Percentiles rank a stretch among this genome's conserved stretches.
Conservation (phyloP, 1,140 invertebrate species). For the Megathymus violae region DNA sequence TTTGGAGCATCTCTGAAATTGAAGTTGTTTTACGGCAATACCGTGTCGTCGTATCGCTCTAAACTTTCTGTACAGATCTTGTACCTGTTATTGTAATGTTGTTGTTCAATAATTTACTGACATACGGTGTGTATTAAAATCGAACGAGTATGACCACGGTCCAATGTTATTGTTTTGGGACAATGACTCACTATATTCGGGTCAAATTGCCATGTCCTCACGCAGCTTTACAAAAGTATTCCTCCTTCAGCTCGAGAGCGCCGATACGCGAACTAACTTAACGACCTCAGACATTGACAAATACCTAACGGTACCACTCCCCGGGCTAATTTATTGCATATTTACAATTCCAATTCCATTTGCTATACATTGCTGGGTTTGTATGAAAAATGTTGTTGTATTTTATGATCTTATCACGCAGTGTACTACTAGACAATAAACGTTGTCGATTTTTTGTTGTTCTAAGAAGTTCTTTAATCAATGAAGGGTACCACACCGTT, state of each 20-base stretch:
- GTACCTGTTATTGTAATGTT: no score
- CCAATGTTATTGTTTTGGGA: background rate
- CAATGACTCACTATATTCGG: constrained; percentile 1
- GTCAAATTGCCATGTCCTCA: constrained; percentile 8
- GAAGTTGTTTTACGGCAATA: no score
- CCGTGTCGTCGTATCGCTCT: background rate
- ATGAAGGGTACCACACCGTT: constrained; percentile 18
- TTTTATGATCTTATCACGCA: background rate
- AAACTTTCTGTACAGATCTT: no score
- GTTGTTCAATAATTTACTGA: no score
- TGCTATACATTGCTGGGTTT: constrained; percentile 7
- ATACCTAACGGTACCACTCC: constrained; percentile 16
- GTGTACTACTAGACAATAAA: background rate
- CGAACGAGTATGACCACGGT: background rate
- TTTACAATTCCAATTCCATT: background rate
- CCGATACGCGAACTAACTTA: constrained; percentile 19
- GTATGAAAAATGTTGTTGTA: background rate
- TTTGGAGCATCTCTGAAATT: no score
- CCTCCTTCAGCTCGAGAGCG: constrained; percentile 8
- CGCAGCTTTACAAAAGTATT: constrained; percentile 20
- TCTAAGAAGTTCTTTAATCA: constrained; percentile 30
- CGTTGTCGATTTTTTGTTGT: background rate
- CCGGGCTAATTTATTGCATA: background rate
- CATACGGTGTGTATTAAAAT: constrained; percentile 1
- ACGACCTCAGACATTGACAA: constrained; percentile 25